Percentiles rank a stretch among this genome's conserved stretches.
Evolutionary conservation across 2,797 vertebrate genomes (phyloP).

Genomic region (Limosa lapponica): DNA sequence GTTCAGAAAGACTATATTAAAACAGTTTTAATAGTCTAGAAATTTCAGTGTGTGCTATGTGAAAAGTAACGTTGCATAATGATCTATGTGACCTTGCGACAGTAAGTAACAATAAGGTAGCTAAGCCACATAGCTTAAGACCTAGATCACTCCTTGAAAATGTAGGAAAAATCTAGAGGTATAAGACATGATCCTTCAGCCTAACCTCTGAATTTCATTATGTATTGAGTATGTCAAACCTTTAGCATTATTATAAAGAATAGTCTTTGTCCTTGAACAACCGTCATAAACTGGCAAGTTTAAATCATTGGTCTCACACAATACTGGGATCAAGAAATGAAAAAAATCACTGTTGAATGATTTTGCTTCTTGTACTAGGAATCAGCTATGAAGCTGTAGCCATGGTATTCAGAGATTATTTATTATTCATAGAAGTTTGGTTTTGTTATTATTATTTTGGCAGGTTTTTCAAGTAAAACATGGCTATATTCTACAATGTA

Average conservation of each 20-base stretch:
- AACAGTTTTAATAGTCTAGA: background rate
- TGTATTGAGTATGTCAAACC: background rate
- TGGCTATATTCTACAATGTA: background rate
- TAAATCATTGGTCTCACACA: background rate
- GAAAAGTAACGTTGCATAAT: background rate
- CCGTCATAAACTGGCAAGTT: background rate
- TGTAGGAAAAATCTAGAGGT: background rate
- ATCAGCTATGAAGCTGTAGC: background rate
- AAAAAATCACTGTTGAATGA: rapidly evolving
- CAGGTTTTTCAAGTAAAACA: background rate
- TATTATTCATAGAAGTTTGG: background rate
- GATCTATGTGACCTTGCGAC: background rate
- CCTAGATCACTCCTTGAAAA: background rate
- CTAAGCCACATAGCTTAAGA: background rate
- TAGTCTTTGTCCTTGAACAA: background rate
- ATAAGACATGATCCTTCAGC: background rate
- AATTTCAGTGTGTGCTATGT: background rate
- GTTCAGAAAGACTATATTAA: background rate
- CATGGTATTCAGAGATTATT: background rate
- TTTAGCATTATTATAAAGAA: background rate
- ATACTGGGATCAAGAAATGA: rapidly evolving
- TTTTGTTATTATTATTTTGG: background rate
- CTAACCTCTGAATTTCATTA: background rate
- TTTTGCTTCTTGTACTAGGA: background rate
- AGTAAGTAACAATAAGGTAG: background rate